These are phyloP conservation scores for Delphinapterus leucas DNA, from an alignment of 2,113 vertebrate species.

Conservation along the genomic window DNA sequence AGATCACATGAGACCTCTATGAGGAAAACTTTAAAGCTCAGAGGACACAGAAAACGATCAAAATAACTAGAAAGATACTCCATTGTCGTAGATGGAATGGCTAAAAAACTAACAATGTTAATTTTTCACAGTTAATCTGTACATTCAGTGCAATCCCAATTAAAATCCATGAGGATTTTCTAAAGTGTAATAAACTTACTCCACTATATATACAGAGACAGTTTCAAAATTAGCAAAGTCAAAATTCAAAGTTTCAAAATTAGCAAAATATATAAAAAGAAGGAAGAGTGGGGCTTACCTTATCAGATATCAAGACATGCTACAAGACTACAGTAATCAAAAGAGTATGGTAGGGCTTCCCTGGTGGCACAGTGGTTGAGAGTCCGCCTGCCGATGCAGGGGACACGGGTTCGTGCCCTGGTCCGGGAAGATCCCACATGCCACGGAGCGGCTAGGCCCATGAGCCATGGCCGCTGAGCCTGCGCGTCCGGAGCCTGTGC, in stretches of 20 bases:
- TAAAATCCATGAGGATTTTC: neutral
- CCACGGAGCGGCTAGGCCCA: fast-evolving
- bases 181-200: neutral
- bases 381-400: too few relatives aligned
- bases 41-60: neutral
- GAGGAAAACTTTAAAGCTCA: neutral
- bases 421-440: too few relatives aligned
- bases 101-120: neutral
- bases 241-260: neutral
- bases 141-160: neutral
- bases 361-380: too few relatives aligned
- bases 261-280: neutral
- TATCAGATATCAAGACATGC: neutral
- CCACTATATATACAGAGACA: neutral
- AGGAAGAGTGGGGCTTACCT: neutral
- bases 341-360: neutral
- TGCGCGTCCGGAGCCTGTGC: too few relatives aligned
- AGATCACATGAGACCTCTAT: neutral
- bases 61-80: neutral
- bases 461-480: too few relatives aligned
- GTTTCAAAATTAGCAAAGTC: neutral
- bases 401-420: too few relatives aligned
- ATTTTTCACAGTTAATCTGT: neutral
- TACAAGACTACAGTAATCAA: neutral
- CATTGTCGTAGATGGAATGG: neutral